Evolutionary conservation across 1,140 invertebrate genomes (phyloP).

Genomic region (Thaumetopoea pityocampa): DNA sequence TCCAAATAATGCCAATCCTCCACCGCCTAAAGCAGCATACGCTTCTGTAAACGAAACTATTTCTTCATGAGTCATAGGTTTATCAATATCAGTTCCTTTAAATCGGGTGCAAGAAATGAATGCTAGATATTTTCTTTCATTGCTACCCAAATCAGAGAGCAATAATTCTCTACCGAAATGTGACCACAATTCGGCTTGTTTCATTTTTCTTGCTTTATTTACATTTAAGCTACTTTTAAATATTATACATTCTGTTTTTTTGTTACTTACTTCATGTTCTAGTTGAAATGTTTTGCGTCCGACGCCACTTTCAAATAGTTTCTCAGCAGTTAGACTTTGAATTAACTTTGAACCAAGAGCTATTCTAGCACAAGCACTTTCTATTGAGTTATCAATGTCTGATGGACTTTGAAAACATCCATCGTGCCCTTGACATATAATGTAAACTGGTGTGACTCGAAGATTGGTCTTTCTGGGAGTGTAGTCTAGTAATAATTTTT

Average conservation of each 20-base stretch:
- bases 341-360: conserved; percentile 86
- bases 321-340: conserved; percentile 92
- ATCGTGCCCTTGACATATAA: conserved; percentile 85
- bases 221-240: conserved; percentile 85
- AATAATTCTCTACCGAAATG: conserved; percentile 89
- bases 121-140: conserved; percentile 89
- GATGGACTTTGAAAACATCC: conserved; percentile 87
- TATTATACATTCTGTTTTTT: conserved; percentile 79
- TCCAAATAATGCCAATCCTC: conserved; percentile 93
- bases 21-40: conserved; percentile 92
- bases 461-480: conserved; percentile 70
- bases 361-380: conserved; percentile 86
- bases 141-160: conserved; percentile 77
- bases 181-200: conserved; percentile 89
- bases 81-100: conserved; percentile 78
- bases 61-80: conserved; percentile 83
- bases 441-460: conserved; percentile 81
- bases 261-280: conserved; percentile 78
- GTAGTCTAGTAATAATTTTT: conserved; percentile 53
- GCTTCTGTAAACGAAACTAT: conserved; percentile 86
- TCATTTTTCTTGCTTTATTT: conserved; percentile 83
- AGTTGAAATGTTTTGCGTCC: conserved; percentile 89
- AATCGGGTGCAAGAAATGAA: conserved; percentile 93
- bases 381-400: conserved; percentile 81
- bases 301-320: conserved; percentile 88